phyloP scores from a whole-genome alignment of 2,113 vertebrate genomes.

The Pelobates fuscus region DNA sequence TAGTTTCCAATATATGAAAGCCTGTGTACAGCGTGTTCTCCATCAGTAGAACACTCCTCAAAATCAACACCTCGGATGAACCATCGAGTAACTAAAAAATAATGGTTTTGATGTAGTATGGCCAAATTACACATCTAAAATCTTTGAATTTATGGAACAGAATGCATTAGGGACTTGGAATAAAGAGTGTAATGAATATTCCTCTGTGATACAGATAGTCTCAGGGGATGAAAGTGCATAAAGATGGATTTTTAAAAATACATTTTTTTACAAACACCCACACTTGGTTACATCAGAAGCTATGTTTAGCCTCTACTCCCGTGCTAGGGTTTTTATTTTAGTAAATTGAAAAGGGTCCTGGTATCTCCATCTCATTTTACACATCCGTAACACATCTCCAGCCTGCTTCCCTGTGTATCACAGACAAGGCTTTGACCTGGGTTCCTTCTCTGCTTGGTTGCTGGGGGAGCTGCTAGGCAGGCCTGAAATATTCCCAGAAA shows the following conservation, averaged over 20 bases:
- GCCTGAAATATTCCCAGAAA: slow-evolving; percentile 86
- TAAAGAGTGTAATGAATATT: background rate
- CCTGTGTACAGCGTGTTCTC: slow-evolving; percentile 22
- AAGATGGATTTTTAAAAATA: background rate
- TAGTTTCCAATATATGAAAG: no score
- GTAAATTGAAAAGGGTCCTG: slow-evolving; percentile 18
- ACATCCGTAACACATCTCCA: slow-evolving; percentile 55
- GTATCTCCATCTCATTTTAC: slow-evolving; percentile 57
- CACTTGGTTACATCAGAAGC: background rate
- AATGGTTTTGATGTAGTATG: slow-evolving; percentile 23
- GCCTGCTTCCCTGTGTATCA: slow-evolving; percentile 65
- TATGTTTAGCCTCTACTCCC: background rate
- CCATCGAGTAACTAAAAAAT: slow-evolving; percentile 3
- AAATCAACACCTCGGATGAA: slow-evolving; percentile 10
- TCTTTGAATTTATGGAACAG: slow-evolving; percentile 27
- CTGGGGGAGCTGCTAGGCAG: slow-evolving; percentile 87
- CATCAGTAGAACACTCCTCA: background rate
- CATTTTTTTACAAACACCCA: background rate
- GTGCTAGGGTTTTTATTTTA: background rate
- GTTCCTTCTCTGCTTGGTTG: slow-evolving; percentile 78
- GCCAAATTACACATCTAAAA: slow-evolving; percentile 30
- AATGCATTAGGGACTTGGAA: slow-evolving; percentile 9
- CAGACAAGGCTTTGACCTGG: slow-evolving; percentile 63
- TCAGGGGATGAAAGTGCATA: background rate
- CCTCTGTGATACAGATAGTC: background rate